Conservation (phyloP, 2,888 invertebrate species). For the Linyphia triangularis region DNA sequence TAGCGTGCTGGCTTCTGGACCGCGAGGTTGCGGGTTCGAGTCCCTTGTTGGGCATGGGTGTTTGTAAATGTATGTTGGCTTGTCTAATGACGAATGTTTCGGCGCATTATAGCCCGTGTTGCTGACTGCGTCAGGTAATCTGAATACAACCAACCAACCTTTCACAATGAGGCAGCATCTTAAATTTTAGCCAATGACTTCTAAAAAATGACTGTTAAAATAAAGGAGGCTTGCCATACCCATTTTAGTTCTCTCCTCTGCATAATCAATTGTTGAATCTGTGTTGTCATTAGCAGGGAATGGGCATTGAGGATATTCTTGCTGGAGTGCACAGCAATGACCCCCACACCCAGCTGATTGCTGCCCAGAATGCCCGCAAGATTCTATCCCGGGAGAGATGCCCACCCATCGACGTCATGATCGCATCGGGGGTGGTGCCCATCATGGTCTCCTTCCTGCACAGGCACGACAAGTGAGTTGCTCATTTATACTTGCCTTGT, state of each 20-base stretch:
- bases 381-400: slow-evolving; percentile 92
- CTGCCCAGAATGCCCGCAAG: slow-evolving; percentile 91
- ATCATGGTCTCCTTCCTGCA: slow-evolving; percentile 89
- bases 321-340: slow-evolving; percentile 86
- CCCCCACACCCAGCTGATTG: slow-evolving; percentile 84
- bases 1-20: no score
- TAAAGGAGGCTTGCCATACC: no score
- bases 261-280: neutral
- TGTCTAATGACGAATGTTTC: no score
- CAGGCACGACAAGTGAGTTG: slow-evolving; percentile 74
- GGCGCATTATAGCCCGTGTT: no score
- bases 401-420: slow-evolving; percentile 93
- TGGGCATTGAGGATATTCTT: slow-evolving; percentile 86
- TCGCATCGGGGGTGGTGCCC: slow-evolving; percentile 90
- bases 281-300: slow-evolving; percentile 6
- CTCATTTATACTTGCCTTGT: neutral
- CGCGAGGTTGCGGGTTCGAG: no score
- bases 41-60: no score
- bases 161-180: no score
- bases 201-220: no score
- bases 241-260: no score
- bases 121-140: no score
- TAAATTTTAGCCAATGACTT: neutral
- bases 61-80: no score
- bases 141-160: no score